phyloP scores from a whole-genome alignment of 23 tunicate species.

The Styela clava region DNA sequence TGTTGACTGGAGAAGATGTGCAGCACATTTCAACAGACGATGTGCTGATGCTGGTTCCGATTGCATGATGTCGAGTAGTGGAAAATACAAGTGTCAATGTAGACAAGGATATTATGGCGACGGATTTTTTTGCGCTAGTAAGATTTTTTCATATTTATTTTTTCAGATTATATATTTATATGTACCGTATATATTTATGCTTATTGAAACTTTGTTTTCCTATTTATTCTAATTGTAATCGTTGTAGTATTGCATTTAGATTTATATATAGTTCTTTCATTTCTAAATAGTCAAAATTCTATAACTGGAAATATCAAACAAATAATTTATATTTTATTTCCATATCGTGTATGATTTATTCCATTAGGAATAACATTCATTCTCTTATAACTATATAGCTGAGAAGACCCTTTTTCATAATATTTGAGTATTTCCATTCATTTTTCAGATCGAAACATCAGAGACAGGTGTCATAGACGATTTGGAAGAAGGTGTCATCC shows the following conservation, averaged over 20 bases:
- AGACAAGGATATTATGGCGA: constrained; percentile 14
- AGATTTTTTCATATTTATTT: neutral
- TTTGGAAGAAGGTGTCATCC: constrained; percentile 12
- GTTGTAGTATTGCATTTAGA: neutral
- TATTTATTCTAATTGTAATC: neutral
- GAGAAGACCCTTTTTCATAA: no score
- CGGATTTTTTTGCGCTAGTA: constrained; percentile 5
- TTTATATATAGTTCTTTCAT: no score
- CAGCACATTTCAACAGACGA: neutral
- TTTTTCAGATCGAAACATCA: neutral
- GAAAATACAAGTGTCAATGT: constrained; percentile 15
- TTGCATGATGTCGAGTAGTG: neutral
- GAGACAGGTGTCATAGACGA: constrained; percentile 20
- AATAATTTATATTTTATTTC: no score
- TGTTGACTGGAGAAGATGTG: neutral
- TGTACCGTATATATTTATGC: neutral
- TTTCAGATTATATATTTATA: neutral
- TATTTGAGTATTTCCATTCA: no score
- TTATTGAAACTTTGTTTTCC: neutral
- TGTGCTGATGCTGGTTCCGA: neutral
- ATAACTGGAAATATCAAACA: no score
- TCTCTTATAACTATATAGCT: no score
- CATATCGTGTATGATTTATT: no score
- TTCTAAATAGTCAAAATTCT: no score
- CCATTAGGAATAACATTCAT: no score